phyloP scores from a whole-genome alignment of 35 echinoderm and acorn worm species.

The Strongylocentrotus purpuratus region DNA sequence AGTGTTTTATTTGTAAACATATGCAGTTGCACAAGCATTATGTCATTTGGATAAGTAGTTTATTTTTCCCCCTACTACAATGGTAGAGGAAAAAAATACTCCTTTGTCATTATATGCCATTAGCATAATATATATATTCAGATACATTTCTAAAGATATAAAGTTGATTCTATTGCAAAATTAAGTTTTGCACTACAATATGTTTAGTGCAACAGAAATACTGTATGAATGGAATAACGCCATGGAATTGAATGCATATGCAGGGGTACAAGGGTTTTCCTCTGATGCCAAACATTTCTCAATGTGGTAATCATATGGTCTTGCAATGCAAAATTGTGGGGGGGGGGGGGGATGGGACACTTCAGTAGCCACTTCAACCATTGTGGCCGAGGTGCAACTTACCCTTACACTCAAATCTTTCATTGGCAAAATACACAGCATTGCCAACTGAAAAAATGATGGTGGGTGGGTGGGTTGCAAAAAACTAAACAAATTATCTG shows the following conservation, averaged over 20 bases:
- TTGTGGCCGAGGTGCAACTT: no score
- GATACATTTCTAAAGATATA: neutral
- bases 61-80: neutral
- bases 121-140: slow-evolving; percentile 14
- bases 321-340: no score
- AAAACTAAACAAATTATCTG: no score
- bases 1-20: neutral
- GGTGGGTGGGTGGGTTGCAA: no score
- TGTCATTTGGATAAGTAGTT: neutral
- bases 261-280: no score
- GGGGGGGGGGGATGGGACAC: no score
- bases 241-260: neutral
- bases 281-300: no score
- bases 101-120: neutral
- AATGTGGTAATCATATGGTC: no score
- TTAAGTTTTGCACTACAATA: neutral
- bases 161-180: neutral
- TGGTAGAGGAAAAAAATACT: neutral
- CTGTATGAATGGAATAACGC: neutral
- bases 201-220: neutral
- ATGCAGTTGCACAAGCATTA: neutral
- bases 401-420: no score
- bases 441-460: no score
- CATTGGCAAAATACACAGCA: no score
- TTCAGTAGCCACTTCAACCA: no score